A percentile compares a stretch with the other conserved stretches of the same genome.
phyloP scores from a whole-genome alignment of 2,888 invertebrate genomes.

The Troilus luridus region DNA sequence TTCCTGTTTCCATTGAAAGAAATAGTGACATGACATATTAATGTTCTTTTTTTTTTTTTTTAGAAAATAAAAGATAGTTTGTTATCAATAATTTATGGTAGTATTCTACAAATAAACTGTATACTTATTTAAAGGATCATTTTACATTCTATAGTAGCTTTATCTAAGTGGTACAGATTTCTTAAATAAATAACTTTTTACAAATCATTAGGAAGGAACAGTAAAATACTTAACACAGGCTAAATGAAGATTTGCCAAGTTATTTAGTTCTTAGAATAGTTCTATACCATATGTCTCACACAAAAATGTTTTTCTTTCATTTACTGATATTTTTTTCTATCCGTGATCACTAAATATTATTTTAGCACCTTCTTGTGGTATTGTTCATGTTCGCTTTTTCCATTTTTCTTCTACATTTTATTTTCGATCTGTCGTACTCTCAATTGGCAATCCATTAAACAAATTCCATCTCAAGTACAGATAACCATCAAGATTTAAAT shows the following conservation, averaged over 20 bases:
- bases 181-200: slow-evolving; percentile 11
- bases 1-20: neutral
- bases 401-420: neutral
- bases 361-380: neutral
- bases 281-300: neutral
- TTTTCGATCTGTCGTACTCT: neutral
- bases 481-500: neutral
- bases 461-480: neutral
- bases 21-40: neutral
- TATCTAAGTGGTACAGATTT: neutral
- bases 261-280: neutral
- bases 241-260: neutral
- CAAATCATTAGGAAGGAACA: neutral
- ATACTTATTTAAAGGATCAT: neutral
- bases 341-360: neutral
- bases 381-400: neutral
- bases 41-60: neutral
- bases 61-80: neutral
- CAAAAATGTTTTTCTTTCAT: neutral
- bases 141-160: neutral
- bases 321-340: neutral
- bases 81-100: neutral
- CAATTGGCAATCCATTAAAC: neutral
- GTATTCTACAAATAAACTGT: neutral
- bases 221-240: neutral